phyloP scores from a whole-genome alignment of 2,797 vertebrate species.

The Psittacula echo region DNA sequence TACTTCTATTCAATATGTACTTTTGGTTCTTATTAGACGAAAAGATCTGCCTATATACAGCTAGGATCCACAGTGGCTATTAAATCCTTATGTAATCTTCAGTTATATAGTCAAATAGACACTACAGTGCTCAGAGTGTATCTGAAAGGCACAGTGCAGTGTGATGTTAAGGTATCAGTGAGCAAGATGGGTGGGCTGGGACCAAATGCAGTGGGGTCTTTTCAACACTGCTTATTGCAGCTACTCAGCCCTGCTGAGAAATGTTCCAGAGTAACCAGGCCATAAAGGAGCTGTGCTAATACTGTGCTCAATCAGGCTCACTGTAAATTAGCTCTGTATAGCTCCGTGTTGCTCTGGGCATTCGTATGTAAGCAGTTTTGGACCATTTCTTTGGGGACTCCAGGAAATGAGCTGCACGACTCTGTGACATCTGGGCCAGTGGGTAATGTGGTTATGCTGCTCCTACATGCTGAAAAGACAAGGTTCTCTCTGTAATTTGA shows the following conservation, averaged over 20 bases:
- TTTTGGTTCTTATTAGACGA: slow-evolving; percentile 11
- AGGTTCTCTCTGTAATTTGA: neutral
- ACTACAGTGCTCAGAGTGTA: neutral
- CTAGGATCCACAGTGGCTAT: neutral
- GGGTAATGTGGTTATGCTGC: neutral
- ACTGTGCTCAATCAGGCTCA: neutral
- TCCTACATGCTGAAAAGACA: neutral
- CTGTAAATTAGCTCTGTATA: neutral
- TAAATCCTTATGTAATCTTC: neutral
- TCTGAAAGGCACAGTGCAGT: neutral
- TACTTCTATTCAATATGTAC: neutral
- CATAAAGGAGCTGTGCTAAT: neutral
- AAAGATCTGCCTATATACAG: neutral
- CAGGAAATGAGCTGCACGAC: neutral
- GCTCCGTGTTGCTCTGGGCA: neutral
- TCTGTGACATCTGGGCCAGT: neutral
- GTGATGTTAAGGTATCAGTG: rapidly evolving
- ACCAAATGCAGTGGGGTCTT: neutral
- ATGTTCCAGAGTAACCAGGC: neutral
- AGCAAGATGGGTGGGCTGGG: neutral
- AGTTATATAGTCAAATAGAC: neutral
- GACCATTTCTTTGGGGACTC: rapidly evolving
- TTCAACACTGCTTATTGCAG: neutral
- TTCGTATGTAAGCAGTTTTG: rapidly evolving
- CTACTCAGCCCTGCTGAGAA: neutral